Evolutionary conservation across 2,113 vertebrate species (phyloP).

Genomic region (Orycteropus afer): DNA sequence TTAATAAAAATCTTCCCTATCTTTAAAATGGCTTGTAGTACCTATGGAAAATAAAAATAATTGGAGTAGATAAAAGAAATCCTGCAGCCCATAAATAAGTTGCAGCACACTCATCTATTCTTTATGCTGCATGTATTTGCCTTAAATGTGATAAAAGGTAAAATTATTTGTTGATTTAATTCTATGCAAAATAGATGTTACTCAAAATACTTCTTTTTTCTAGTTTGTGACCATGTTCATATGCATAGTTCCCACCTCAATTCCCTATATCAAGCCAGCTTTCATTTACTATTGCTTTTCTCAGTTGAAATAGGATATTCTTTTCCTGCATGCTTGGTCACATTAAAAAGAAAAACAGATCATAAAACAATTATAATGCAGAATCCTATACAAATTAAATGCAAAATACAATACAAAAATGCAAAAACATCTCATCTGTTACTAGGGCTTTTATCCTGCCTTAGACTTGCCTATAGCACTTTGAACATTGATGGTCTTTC

Average conservation of each 20-base stretch:
- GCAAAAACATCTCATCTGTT: conserved; percentile 9
- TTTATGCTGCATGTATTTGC: neutral
- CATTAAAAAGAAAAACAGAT: conserved; percentile 34
- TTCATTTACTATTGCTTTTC: conserved; percentile 29
- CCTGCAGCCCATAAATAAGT: neutral
- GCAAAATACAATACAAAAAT: conserved; percentile 64
- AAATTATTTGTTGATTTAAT: conserved; percentile 19
- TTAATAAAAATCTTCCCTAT: neutral
- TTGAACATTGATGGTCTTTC: neutral
- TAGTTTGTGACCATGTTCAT: neutral
- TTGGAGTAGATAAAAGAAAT: neutral
- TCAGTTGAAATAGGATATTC: conserved; percentile 38
- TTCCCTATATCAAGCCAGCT: neutral
- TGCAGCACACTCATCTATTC: neutral
- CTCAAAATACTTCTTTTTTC: neutral
- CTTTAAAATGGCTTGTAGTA: neutral
- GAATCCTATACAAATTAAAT: conserved; percentile 60
- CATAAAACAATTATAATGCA: conserved; percentile 13
- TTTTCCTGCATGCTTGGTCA: conserved; percentile 29
- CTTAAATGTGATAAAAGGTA: neutral
- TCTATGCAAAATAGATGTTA: conserved; percentile 4
- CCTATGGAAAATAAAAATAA: conserved; percentile 35
- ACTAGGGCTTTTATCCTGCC: neutral
- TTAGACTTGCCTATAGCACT: neutral
- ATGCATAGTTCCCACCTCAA: neutral